Evolutionary conservation across 1,140 invertebrate genomes (phyloP).

Genomic region (Drosophila sucinea): DNA sequence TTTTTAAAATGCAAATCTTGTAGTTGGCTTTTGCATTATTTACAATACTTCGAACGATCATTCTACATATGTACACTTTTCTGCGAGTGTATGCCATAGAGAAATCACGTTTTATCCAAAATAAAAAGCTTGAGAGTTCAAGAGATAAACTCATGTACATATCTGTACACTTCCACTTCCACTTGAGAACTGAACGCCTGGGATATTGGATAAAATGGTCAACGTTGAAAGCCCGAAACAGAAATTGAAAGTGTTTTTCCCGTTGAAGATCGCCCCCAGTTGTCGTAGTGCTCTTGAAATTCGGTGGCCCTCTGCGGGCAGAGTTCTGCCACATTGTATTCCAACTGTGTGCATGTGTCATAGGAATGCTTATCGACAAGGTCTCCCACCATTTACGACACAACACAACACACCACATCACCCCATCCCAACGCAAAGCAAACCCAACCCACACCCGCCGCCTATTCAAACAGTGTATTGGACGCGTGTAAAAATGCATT

Average conservation of each 20-base stretch:
- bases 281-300: not conserved
- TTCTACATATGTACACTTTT: slow-evolving; percentile 11
- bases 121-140: slow-evolving; percentile 18
- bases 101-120: slow-evolving; percentile 62
- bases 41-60: not conserved
- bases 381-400: slow-evolving; percentile 3
- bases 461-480: slow-evolving; percentile 39
- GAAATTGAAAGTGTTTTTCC: slow-evolving; percentile 53
- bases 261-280: slow-evolving; percentile 12
- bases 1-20: too few relatives aligned
- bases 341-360: slow-evolving; percentile 31
- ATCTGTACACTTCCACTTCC: slow-evolving; percentile 41
- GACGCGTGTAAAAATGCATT: slow-evolving; percentile 61
- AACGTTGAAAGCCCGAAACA: slow-evolving; percentile 43
- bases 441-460: slow-evolving; percentile 5
- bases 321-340: slow-evolving; percentile 2
- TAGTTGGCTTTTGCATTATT: too few relatives aligned
- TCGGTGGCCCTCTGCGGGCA: not conserved
- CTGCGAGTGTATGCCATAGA: slow-evolving; percentile 39
- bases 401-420: not conserved
- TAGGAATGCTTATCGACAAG: slow-evolving; percentile 51
- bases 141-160: slow-evolving; percentile 33
- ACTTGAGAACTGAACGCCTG: slow-evolving; percentile 69
- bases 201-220: slow-evolving; percentile 72
- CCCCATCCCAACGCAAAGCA: not conserved